Conservation (phyloP, 2,113 vertebrate species). For the Rhinichthys klamathensis region DNA sequence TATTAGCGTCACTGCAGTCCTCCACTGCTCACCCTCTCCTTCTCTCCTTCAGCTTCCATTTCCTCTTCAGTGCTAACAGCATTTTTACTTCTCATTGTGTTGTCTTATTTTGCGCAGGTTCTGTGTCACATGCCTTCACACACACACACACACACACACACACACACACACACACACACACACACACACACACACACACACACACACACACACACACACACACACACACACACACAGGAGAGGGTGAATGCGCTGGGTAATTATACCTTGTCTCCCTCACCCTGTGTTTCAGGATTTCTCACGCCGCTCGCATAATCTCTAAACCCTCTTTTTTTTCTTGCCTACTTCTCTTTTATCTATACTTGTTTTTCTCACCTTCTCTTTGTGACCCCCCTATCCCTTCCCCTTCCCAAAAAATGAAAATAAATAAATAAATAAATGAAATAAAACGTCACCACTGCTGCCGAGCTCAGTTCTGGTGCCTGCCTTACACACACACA, state of each 20-base stretch:
- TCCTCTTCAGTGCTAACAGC: slow-evolving; percentile 21
- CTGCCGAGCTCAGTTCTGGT: neutral
- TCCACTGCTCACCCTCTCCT: slow-evolving; percentile 38
- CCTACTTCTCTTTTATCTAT: slow-evolving; percentile 10
- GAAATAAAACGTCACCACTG: slow-evolving; percentile 3
- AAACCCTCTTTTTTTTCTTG: neutral
- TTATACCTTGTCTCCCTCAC: neutral
- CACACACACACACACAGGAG: slow-evolving; percentile 5
- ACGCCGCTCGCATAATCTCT: neutral
- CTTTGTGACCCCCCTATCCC: neutral
- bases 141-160: too few species aligned
- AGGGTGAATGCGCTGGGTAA: neutral
- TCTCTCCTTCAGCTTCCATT: slow-evolving; percentile 37
- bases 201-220: slow-evolving; percentile 33
- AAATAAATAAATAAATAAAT: slow-evolving; percentile 25
- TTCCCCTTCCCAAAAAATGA: neutral
- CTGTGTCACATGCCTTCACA: slow-evolving; percentile 19
- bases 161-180: too few species aligned
- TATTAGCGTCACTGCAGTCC: slow-evolving; percentile 71
- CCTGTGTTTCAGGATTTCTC: slow-evolving; percentile 3
- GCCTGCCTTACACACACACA: slow-evolving; percentile 25
- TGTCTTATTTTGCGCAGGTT: slow-evolving; percentile 35
- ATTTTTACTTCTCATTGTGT: slow-evolving; percentile 10
- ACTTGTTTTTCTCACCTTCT: neutral
- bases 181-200: too few species aligned